Percentiles rank a stretch among this genome's conserved stretches.
phyloP scores from a whole-genome alignment of 1,140 invertebrate genomes.

The Drosophila pectinifera region DNA sequence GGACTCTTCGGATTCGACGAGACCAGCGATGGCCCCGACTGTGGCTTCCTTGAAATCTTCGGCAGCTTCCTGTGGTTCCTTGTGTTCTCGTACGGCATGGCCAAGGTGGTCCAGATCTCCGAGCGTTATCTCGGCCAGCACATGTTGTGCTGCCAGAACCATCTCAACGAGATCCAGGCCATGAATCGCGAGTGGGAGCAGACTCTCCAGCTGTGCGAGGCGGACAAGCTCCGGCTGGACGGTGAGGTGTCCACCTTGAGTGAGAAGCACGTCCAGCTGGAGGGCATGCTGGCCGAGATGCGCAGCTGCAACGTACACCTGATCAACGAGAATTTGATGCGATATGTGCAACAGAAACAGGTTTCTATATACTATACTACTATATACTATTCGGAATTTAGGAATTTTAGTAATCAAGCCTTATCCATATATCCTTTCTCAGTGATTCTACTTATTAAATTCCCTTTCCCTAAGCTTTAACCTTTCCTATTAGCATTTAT shows the following conservation, averaged over 20 bases:
- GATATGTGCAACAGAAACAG: conserved; percentile 44
- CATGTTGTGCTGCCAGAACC: conserved; percentile 14
- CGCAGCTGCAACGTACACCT: conserved; percentile 58
- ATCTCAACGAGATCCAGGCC: conserved; percentile 19
- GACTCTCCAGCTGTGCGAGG: conserved; percentile 48
- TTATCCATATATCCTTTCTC: too few species aligned
- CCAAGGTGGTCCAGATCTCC: conserved; percentile 52
- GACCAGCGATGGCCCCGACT: background rate
- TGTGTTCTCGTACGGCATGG: conserved; percentile 37
- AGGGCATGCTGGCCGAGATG: conserved; percentile 44
- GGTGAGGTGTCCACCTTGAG: conserved; percentile 24
- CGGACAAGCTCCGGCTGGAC: conserved; percentile 33
- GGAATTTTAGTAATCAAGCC: too few species aligned
- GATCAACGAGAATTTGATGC: conserved; percentile 61
- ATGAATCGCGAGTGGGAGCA: conserved; percentile 61
- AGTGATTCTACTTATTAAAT: too few species aligned
- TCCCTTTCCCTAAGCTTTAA: too few species aligned
- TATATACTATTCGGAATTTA: too few species aligned
- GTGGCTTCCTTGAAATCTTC: conserved; percentile 39
- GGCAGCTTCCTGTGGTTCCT: conserved; percentile 58
- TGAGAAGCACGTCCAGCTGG: conserved; percentile 47
- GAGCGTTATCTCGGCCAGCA: conserved; percentile 53
- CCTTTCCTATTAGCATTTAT: too few species aligned
- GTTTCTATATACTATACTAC: background rate
- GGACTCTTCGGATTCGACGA: background rate